Conservation (phyloP, 2,797 vertebrate genomes). For the Eulemur albifrons region DNA sequence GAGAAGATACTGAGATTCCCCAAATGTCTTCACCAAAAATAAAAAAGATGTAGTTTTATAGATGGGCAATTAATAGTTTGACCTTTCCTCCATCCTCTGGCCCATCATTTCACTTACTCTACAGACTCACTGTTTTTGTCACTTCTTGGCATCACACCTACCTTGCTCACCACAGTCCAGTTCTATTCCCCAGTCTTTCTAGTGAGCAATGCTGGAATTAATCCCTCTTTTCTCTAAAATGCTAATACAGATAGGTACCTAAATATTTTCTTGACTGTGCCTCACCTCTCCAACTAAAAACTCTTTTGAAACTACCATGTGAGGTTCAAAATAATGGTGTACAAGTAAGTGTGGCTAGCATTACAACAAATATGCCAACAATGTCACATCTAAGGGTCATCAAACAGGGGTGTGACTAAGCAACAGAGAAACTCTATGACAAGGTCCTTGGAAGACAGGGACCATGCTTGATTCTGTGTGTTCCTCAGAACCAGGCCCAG, state of each 20-base stretch:
- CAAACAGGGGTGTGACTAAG: not conserved
- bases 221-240: not conserved
- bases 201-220: not conserved
- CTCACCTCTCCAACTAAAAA: not conserved
- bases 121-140: not conserved
- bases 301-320: not conserved
- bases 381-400: not conserved
- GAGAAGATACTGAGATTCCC: not conserved
- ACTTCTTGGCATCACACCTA: not conserved
- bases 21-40: not conserved
- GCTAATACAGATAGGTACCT: not conserved
- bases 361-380: not conserved
- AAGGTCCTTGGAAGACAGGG: not conserved
- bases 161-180: not conserved
- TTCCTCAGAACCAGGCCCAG: not conserved
- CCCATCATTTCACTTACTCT: not conserved
- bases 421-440: not conserved
- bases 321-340: not conserved
- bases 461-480: not conserved
- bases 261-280: not conserved
- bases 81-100: not conserved
- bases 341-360: not conserved
- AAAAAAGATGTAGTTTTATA: not conserved
- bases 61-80: not conserved
- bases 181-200: not conserved